A percentile compares a stretch with the other conserved stretches of the same genome.
These are phyloP conservation scores for Dione juno DNA, from an alignment of 2,888 invertebrate species.

Conservation along the genomic window DNA sequence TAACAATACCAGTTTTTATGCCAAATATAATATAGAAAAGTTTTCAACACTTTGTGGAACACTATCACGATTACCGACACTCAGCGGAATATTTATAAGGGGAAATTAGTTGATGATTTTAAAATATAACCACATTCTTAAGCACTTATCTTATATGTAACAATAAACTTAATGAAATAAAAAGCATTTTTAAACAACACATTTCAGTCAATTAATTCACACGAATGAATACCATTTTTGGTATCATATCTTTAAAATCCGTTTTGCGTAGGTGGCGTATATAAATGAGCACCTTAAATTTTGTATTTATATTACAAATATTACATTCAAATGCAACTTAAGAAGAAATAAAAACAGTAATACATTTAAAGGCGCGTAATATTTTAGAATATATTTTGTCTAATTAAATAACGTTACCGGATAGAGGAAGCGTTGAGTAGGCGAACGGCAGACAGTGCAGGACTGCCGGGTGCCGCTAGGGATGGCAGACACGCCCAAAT, in stretches of 20 bases:
- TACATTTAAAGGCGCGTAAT: constrained; percentile 7
- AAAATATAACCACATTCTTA: constrained; percentile 6
- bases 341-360: background rate
- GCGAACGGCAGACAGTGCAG: constrained; percentile 57
- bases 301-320: background rate
- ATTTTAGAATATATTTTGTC: constrained; percentile 18
- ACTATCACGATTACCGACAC: constrained; percentile 9
- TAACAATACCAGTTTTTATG: background rate
- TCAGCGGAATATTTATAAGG: constrained; percentile 26
- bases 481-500: constrained; percentile 74
- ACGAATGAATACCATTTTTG: constrained; percentile 45
- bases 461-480: constrained; percentile 65
- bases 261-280: constrained; percentile 58
- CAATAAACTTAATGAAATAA: constrained; percentile 5
- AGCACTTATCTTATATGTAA: constrained; percentile 8
- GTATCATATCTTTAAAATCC: constrained; percentile 29
- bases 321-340: background rate
- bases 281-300: constrained; percentile 4
- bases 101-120: constrained; percentile 24
- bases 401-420: constrained; percentile 45
- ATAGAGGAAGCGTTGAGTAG: constrained; percentile 44
- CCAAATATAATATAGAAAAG: background rate
- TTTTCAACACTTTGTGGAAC: background rate
- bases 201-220: constrained; percentile 50
- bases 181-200: constrained; percentile 36